These are phyloP conservation scores for Hylia prasina DNA, from an alignment of 2,113 vertebrate genomes.

Conservation along the genomic window DNA sequence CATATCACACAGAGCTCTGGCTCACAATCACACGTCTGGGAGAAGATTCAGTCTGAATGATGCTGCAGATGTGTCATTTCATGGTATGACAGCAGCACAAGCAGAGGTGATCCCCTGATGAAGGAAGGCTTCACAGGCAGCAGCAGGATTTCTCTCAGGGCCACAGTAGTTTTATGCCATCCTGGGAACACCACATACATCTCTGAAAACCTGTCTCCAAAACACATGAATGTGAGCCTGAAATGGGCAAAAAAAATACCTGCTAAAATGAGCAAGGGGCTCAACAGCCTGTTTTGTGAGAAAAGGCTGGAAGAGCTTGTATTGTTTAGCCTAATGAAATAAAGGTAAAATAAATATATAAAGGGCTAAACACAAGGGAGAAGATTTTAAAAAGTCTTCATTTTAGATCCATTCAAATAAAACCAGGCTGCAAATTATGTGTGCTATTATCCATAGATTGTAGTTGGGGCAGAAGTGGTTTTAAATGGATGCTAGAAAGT, in stretches of 20 bases:
- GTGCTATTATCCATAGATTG: neutral
- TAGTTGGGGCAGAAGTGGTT: neutral
- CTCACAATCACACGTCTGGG: neutral
- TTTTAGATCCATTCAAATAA: neutral
- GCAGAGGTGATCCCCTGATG: neutral
- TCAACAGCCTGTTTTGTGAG: neutral
- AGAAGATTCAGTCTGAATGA: neutral
- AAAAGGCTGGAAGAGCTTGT: neutral
- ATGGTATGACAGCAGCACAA: neutral
- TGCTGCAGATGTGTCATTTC: neutral
- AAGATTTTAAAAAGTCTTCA: neutral
- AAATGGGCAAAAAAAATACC: neutral
- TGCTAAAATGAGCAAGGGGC: neutral
- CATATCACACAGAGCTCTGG: neutral
- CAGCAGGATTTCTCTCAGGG: neutral
- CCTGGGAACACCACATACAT: neutral
- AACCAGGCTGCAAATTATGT: neutral
- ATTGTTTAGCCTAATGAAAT: neutral
- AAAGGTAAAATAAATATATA: neutral
- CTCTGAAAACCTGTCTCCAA: neutral
- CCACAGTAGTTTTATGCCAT: neutral
- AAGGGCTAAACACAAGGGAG: neutral
- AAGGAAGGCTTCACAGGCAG: neutral
- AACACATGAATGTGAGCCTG: neutral
- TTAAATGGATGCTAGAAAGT: neutral